Percentiles rank a stretch among this genome's conserved stretches.
Conservation (phyloP, 2,888 invertebrate species). For the Heliconius sara region DNA sequence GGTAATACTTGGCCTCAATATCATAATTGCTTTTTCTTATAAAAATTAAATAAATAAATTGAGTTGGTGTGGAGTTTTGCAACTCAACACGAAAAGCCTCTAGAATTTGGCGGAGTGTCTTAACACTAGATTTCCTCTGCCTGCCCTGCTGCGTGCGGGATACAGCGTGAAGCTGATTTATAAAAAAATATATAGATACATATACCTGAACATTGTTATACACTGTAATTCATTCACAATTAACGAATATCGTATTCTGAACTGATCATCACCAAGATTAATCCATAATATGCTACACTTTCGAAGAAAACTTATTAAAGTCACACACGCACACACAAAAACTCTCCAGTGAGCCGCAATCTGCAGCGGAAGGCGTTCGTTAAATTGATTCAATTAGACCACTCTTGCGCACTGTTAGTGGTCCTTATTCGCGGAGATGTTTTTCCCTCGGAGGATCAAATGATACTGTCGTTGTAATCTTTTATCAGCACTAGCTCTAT, state of each 20-base stretch:
- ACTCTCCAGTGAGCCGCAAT: constrained; percentile 57
- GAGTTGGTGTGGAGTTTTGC: too few species aligned
- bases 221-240: constrained; percentile 39
- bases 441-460: constrained; percentile 67
- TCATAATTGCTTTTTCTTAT: background rate
- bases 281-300: constrained; percentile 42
- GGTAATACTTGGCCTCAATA: background rate
- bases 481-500: constrained; percentile 69
- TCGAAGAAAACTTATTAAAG: constrained; percentile 27
- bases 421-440: constrained; percentile 56
- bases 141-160: too few species aligned
- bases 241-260: constrained; percentile 49
- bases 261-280: constrained; percentile 49
- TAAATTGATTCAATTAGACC: constrained; percentile 77
- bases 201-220: constrained; percentile 52
- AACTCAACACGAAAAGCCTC: too few species aligned
- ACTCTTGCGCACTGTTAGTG: constrained; percentile 50
- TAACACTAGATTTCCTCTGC: too few species aligned
- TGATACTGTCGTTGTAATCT: constrained; percentile 78
- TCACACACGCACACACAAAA: constrained; percentile 36
- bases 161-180: too few species aligned
- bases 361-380: constrained; percentile 72
- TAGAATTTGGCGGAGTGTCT: too few species aligned
- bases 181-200: background rate
- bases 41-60: background rate